Evolutionary conservation across 1,140 invertebrate species (phyloP).

Genomic region (Plodia interpunctella): DNA sequence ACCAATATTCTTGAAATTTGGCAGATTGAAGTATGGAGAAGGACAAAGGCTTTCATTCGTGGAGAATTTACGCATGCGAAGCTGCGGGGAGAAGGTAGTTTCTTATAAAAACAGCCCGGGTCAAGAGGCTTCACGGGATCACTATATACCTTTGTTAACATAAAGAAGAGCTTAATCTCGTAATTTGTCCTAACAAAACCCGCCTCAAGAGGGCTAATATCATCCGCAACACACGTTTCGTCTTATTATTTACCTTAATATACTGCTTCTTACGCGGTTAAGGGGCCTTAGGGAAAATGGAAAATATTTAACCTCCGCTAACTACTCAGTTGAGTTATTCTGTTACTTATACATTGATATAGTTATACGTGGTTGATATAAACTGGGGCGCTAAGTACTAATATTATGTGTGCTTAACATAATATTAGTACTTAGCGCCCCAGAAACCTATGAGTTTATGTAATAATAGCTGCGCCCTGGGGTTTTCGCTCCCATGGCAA

Average conservation of each 20-base stretch:
- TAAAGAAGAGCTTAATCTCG: slow-evolving; percentile 9
- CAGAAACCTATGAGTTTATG: too few species aligned
- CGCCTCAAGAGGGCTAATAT: slow-evolving; percentile 11
- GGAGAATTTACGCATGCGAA: too few species aligned
- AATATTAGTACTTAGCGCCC: too few species aligned
- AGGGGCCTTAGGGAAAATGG: slow-evolving; percentile 3
- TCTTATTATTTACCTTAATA: slow-evolving; percentile 12
- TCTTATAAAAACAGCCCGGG: not conserved
- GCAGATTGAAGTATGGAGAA: too few species aligned
- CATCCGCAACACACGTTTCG: slow-evolving; percentile 8
- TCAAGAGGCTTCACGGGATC: not conserved
- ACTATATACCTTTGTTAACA: slow-evolving; percentile 11
- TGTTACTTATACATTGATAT: not conserved
- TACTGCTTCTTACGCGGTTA: slow-evolving; percentile 7
- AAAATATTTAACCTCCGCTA: slow-evolving; percentile 5
- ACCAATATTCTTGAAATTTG: too few species aligned
- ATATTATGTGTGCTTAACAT: too few species aligned
- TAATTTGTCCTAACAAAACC: slow-evolving; percentile 12
- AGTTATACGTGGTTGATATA: not conserved
- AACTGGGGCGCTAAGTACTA: too few species aligned
- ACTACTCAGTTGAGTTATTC: not conserved
- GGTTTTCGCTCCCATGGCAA: too few species aligned
- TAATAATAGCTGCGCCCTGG: too few species aligned
- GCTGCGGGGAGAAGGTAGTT: too few species aligned
- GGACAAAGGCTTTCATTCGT: too few species aligned